Conservation (phyloP, 2,797 vertebrate genomes). For the Microchirus variegatus region DNA sequence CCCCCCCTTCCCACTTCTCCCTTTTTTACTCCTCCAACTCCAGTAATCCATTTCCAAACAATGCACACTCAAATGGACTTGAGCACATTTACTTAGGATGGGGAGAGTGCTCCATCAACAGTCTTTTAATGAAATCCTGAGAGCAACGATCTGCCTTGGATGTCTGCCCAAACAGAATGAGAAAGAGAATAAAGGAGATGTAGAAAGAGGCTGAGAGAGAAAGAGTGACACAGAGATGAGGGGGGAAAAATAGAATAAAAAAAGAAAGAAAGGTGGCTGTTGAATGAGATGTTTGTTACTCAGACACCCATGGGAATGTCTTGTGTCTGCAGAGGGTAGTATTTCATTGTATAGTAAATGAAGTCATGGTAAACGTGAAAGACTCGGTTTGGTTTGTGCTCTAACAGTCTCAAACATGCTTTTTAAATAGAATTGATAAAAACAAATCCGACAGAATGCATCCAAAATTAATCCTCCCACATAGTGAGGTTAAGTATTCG, state of each 20-base stretch:
- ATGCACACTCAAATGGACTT: conserved; percentile 69
- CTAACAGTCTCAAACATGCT: background rate
- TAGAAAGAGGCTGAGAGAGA: conserved; percentile 25
- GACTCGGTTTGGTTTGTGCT: conserved; percentile 5
- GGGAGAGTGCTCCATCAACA: conserved; percentile 77
- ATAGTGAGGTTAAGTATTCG: background rate
- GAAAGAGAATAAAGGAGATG: conserved; percentile 36
- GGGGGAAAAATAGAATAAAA: conserved; percentile 14
- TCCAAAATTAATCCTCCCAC: background rate
- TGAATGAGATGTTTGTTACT: conserved; percentile 49
- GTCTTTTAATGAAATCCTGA: conserved; percentile 78
- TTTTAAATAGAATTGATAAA: too few species aligned
- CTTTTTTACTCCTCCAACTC: conserved; percentile 50
- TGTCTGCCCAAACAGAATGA: conserved; percentile 63
- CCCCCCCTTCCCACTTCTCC: conserved; percentile 7
- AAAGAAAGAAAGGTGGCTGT: conserved; percentile 13
- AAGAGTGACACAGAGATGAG: conserved; percentile 34
- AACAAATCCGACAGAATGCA: background rate
- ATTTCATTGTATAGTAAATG: conserved; percentile 7
- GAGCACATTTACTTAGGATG: conserved; percentile 76
- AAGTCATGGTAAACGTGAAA: conserved; percentile 15
- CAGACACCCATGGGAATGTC: conserved; percentile 26
- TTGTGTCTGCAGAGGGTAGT: background rate
- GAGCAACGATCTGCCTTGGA: conserved; percentile 70
- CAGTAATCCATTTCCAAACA: conserved; percentile 74